Evolutionary conservation across 2,888 invertebrate species (phyloP), one percentile per base, ranked within the genome.

Genomic region (Caenorhabditis sp.): DNA sequence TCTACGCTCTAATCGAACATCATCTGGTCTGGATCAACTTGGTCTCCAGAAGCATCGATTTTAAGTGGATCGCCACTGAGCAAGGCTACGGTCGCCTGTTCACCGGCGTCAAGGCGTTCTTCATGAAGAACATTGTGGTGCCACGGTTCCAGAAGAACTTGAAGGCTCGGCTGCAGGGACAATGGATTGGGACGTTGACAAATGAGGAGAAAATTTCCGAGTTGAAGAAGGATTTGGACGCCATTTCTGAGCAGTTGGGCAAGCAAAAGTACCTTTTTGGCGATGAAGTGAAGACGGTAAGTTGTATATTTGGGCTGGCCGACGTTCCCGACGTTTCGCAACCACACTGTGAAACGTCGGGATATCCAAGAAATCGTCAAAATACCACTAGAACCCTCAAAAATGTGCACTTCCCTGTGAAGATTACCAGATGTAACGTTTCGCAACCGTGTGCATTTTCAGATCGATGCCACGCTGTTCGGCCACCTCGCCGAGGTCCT

Each of bases 401-500:
- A n/a, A n/a, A n/a, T n/a, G n/a, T n/a, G n/a, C n/a, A n/a, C n/a
- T n/a, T n/a, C n/a, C n/a, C n/a, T n/a, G n/a, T n/a, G n/a, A n/a
- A n/a, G n/a, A n/a, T n/a, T n/a, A n/a, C n/a, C n/a, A n/a, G n/a
- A n/a, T n/a, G n/a, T n/a, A n/a, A n/a, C n/a, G n/a, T n/a, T n/a
- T n/a, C n/a, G n/a, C n/a, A n/a, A n/a, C n/a, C n/a, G n/a, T n/a
- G n/a, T n/a, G n/a, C n/a, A n/a, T n/a, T 47, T 88, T 44, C 69
- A 88, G 88, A 64, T 88, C 94, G 98, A 98, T 93, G 95, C 97
- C 78, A 96, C 96, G 32, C 95, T 96, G 83, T 98, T 97, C 93
- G 95, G 97, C 40, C 95, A 96, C 92, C 94, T 97, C 91, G 95
- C 96, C 87, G 97, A 97, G 93, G 94, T 97, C 89, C 95, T 96